Percentiles rank a stretch among this genome's conserved stretches.
Evolutionary conservation across 2,797 vertebrate species (phyloP).

Genomic region (Helostoma temminkii): DNA sequence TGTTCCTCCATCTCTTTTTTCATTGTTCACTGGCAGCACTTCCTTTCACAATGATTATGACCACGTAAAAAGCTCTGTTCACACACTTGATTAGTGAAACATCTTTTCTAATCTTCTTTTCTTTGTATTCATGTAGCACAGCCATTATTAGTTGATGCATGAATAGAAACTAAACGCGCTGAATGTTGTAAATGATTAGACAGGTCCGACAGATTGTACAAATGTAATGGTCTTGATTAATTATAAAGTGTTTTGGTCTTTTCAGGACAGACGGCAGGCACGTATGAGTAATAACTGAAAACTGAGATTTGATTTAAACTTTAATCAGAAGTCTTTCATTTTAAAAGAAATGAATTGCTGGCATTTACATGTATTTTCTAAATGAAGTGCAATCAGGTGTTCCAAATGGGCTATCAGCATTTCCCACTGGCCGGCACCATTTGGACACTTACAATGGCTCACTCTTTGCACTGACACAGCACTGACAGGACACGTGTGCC

Average conservation of each 20-base stretch:
- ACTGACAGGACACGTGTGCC: conserved; percentile 39
- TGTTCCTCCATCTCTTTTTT: not conserved
- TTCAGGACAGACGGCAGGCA: not conserved
- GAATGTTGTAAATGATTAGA: conserved; percentile 44
- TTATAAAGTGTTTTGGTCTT: conserved; percentile 9
- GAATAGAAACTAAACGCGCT: conserved; percentile 21
- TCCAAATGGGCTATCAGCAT: conserved; percentile 14
- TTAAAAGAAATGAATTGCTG: not conserved
- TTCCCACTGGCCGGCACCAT: conserved; percentile 17
- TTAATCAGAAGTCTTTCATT: conserved; percentile 21
- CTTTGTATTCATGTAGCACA: not conserved
- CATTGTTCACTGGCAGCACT: conserved; percentile 7
- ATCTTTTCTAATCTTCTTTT: conserved; percentile 8
- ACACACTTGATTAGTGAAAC: conserved; percentile 34
- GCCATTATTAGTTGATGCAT: conserved; percentile 2
- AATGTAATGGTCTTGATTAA: conserved; percentile 24
- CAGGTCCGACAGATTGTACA: not conserved
- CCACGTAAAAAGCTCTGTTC: conserved; percentile 16
- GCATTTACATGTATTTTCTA: conserved; percentile 19
- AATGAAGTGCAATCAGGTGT: not conserved
- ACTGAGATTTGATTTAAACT: not conserved
- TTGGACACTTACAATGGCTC: conserved; percentile 70
- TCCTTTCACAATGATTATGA: conserved; percentile 34
- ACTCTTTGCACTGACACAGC: conserved; percentile 19
- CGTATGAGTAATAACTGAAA: not conserved